Evolutionary conservation across 2,113 vertebrate genomes (phyloP), one percentile per base, ranked within the genome.

Genomic region (Leptobrachium ailaonicum): DNA sequence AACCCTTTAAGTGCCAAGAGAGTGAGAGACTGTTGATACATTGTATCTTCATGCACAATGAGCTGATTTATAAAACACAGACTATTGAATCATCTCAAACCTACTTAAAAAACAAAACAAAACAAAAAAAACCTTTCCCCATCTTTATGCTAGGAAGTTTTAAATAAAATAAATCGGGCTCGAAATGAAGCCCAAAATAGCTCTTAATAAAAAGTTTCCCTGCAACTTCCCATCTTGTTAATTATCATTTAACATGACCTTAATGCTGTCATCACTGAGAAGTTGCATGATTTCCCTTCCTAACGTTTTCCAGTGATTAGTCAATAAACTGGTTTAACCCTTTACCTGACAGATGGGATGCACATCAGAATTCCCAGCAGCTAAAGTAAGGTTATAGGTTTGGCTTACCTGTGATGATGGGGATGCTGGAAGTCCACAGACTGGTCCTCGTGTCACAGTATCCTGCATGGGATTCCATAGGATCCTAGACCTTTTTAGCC

Each of bases 401-500:
- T 66, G 58, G 56, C 63, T 80, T 73, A 73, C 78, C 71, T 80
- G 77, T 20, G n/a, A 68, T 41, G 47, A 3, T 14, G 2, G 14
- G 2, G 32, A n/a, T 12, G 43, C 45, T 10, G 8, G 13, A 67
- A 72, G 69, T 79, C 70, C 77, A 66, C 56, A 42, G 56, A 13
- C 67, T 45, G 54, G 7, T 69, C 1, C 41, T 45, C 67, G 42
- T 12, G 56, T 79, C 66, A 60, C 63, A 73, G 47, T 64, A 2
- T 40, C 54, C 32, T 2, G 12, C 7, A 12, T 43, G 14, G 13
- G 40, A 44, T 41, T 80, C 69, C 60, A 79, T 8, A 54, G 66
- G 67, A 66, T 64, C 32, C 20, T 45, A 11, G 58, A 64, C 69
- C 77, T 72, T 79, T 79, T 79, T 79, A 72, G 10, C 56, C 68